Evolutionary conservation across 2,113 vertebrate genomes (phyloP), one percentile per base, ranked within the genome.

Genomic region (Oncorhynchus kisutch): DNA sequence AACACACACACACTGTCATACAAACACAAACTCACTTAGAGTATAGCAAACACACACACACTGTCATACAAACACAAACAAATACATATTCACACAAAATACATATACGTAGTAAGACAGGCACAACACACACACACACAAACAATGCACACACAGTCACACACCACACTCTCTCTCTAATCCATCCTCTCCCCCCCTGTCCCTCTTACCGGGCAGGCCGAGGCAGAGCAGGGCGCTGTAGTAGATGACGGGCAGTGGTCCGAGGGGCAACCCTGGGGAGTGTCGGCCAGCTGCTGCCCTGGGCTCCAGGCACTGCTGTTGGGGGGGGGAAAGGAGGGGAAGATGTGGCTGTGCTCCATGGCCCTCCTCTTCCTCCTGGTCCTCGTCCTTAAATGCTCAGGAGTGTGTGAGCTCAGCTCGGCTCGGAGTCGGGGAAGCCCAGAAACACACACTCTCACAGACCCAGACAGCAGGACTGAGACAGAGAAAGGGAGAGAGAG

Each of bases 331-430:
- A 73, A 89, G 85, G 70, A 86, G 4, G 87, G 86, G 88, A 95
- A 95, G 90, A 96, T 93, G 89, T 97, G 96, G 81, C 93, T 95
- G 94, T 96, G 95, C 93, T 98, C 96, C 96, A 98, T 98, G 81
- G 73, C 78, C 51, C 78, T 18, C 29, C 24, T 70, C 39, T 54
- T 75, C 69, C 79, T 82, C 70, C 74, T 88, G 27, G 71, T 90
- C 87, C 84, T 91, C 86, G 87, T 90, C 90, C 90, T 89, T 85
- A 87, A n/a, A 62, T 57, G n/a, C 75, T 45, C 67, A 6, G 51
- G 3, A 54, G 12, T 4, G 51, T 54, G 51, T 54, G 51, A 16
- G 59, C 59, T 57, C 16, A 16, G 86, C 90, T 86, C 78, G 51
- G 88, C 88, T 90, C 87, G 80, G 88, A 81, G 84, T 88, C 85